phyloP scores from a whole-genome alignment of 2,888 invertebrate genomes.

The Empis livida region DNA sequence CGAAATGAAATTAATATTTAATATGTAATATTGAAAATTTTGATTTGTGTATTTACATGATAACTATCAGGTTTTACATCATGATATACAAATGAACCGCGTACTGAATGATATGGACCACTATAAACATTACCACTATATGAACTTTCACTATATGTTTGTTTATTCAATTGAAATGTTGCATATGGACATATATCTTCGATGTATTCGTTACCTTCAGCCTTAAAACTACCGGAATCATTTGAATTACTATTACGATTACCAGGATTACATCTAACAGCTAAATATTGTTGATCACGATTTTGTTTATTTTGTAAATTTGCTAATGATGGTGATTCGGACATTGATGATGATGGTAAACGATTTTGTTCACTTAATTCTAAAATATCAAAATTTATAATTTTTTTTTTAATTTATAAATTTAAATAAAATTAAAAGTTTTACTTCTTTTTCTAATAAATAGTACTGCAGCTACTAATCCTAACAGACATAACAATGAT shows the following conservation, averaged over 20 bases:
- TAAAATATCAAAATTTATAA: constrained; percentile 15
- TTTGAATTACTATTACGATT: constrained; percentile 35
- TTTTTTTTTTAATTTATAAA: too few relatives aligned
- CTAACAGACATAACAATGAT: constrained; percentile 51
- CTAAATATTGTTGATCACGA: constrained; percentile 63
- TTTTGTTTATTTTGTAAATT: constrained; percentile 71
- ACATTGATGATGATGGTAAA: constrained; percentile 40
- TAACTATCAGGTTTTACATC: constrained; percentile 57
- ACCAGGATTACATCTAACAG: constrained; percentile 48
- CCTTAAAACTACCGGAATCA: constrained; percentile 44
- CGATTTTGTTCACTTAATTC: constrained; percentile 38
- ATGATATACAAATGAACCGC: constrained; percentile 80
- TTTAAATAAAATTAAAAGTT: constrained; percentile 16
- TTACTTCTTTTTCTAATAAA: constrained; percentile 58
- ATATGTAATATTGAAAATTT: not conserved
- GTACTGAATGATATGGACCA: constrained; percentile 74
- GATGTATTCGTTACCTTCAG: constrained; percentile 58
- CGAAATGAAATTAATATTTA: constrained; percentile 1
- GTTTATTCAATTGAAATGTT: constrained; percentile 79
- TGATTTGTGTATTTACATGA: constrained; percentile 23
- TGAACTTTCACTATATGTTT: constrained; percentile 77
- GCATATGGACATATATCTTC: constrained; percentile 90
- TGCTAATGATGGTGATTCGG: constrained; percentile 64
- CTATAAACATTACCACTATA: constrained; percentile 82
- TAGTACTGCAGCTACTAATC: constrained; percentile 53